phyloP scores from a whole-genome alignment of 2,888 invertebrate species.

The Eristalinus aeneus region DNA sequence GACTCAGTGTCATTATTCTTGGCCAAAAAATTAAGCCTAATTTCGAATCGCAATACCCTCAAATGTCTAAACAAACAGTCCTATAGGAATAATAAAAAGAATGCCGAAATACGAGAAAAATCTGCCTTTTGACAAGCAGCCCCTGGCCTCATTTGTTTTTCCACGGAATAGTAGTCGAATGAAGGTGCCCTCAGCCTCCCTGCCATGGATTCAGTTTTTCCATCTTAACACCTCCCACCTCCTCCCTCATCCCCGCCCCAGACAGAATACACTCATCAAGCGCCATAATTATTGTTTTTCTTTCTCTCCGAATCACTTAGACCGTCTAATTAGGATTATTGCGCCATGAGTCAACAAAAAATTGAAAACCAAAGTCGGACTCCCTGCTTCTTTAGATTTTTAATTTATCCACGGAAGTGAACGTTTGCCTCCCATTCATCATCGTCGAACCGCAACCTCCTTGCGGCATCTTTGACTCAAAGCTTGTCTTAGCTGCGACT shows the following conservation, averaged over 20 bases:
- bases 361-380: background rate
- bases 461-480: slow-evolving; percentile 34
- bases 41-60: too few species aligned
- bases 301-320: background rate
- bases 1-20: too few species aligned
- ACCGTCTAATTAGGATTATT: slow-evolving; percentile 6
- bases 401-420: slow-evolving; percentile 59
- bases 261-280: background rate
- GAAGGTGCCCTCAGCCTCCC: background rate
- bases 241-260: background rate
- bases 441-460: slow-evolving; percentile 45
- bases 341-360: slow-evolving; percentile 22
- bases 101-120: too few species aligned
- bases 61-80: too few species aligned
- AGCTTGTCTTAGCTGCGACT: slow-evolving; percentile 7
- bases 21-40: too few species aligned
- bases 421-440: slow-evolving; percentile 61
- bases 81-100: too few species aligned
- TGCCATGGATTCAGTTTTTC: background rate
- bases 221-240: background rate
- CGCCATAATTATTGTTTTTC: background rate
- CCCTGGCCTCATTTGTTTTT: too few species aligned
- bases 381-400: slow-evolving; percentile 9
- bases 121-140: too few species aligned
- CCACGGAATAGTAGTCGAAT: background rate